These are phyloP conservation scores for Cotesia congregata DNA, from an alignment of 2,888 invertebrate species.

Conservation along the genomic window DNA sequence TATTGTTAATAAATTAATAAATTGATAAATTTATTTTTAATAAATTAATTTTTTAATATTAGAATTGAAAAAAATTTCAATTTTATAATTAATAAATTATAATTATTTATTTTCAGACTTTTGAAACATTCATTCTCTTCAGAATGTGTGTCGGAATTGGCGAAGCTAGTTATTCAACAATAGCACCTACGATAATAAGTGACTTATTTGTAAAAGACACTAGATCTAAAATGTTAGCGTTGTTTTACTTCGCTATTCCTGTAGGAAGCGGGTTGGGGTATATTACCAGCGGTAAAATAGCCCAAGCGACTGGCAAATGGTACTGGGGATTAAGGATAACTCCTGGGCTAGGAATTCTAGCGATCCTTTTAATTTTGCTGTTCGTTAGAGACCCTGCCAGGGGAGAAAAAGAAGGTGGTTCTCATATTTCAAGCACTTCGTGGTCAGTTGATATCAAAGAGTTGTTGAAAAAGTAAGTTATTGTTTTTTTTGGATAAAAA, in stretches of 20 bases:
- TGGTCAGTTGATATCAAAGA: slow-evolving; percentile 83
- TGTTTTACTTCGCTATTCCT: slow-evolving; percentile 99
- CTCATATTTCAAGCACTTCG: slow-evolving; percentile 79
- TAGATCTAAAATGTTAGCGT: slow-evolving; percentile 93
- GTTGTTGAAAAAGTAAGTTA: slow-evolving; percentile 80
- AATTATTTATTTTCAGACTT: slow-evolving; percentile 75
- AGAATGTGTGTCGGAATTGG: slow-evolving; percentile 96
- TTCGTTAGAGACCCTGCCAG: slow-evolving; percentile 88
- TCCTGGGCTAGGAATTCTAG: slow-evolving; percentile 85
- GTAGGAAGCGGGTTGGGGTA: slow-evolving; percentile 97
- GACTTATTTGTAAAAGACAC: slow-evolving; percentile 91
- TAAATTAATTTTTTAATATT: slow-evolving; percentile 20
- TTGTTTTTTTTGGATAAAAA: slow-evolving; percentile 19
- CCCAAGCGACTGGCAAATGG: slow-evolving; percentile 82
- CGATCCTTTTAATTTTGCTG: slow-evolving; percentile 82
- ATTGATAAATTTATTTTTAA: background rate
- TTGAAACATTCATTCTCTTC: slow-evolving; percentile 84
- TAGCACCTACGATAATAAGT: slow-evolving; percentile 98
- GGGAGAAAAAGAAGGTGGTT: slow-evolving; percentile 86
- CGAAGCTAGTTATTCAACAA: slow-evolving; percentile 98
- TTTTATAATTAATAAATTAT: too few relatives aligned
- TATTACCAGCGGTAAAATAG: slow-evolving; percentile 92
- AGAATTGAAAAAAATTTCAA: too few relatives aligned
- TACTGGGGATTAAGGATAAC: slow-evolving; percentile 96
- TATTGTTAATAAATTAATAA: background rate